Conservation (phyloP, 2,797 vertebrate genomes). For the Coreius guichenoti region DNA sequence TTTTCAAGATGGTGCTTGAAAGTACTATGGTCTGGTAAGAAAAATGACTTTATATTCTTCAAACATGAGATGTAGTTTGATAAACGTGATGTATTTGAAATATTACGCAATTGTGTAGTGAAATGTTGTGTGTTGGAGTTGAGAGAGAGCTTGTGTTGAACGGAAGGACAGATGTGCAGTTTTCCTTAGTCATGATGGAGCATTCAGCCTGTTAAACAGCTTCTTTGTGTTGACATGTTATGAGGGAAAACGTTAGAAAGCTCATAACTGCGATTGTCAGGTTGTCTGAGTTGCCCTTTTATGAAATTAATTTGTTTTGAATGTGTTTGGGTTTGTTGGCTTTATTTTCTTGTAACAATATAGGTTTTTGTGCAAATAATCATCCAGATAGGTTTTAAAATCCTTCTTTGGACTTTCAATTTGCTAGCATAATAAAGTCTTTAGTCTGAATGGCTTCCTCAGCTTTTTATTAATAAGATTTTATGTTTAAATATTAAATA, state of each 20-base stretch:
- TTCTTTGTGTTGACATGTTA: conserved; percentile 20
- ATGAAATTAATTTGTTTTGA: background rate
- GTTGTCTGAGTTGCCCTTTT: background rate
- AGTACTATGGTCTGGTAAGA: conserved; percentile 98
- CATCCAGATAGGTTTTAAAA: background rate
- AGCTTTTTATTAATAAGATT: background rate
- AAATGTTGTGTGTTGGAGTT: background rate
- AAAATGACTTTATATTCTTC: conserved; percentile 23
- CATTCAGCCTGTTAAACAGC: background rate
- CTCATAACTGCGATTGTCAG: too few species aligned
- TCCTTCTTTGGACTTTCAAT: background rate
- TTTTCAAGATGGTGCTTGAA: conserved; percentile 93
- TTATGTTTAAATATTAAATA: background rate
- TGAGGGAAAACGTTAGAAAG: background rate
- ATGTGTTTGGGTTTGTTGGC: background rate
- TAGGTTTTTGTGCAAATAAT: background rate
- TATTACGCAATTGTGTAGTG: background rate
- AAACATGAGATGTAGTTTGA: background rate
- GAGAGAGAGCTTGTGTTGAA: background rate
- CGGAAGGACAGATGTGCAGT: background rate
- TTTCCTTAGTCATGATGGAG: conserved; percentile 47
- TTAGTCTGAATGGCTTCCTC: background rate
- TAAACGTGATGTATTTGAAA: background rate
- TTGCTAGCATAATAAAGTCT: background rate
- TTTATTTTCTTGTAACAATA: background rate